These are phyloP conservation scores for Hippocampus comes DNA, from an alignment of 2,113 vertebrate species.

Conservation along the genomic window DNA sequence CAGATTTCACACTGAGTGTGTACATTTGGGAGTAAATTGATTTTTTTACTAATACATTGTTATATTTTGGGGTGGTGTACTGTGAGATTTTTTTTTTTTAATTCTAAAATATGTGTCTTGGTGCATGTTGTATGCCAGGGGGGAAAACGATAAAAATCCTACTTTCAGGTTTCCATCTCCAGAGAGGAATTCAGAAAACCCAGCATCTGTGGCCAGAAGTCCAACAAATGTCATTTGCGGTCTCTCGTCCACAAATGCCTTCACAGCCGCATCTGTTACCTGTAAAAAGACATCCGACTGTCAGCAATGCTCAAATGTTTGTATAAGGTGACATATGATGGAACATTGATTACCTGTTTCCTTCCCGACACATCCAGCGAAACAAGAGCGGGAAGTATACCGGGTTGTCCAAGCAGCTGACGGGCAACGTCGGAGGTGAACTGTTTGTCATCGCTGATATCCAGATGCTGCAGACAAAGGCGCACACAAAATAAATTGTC, in stretches of 20 bases:
- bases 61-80: no score
- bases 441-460: conserved; percentile 98
- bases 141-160: neutral
- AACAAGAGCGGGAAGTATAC: conserved; percentile 84
- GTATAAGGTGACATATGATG: neutral
- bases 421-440: conserved; percentile 97
- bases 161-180: conserved; percentile 94
- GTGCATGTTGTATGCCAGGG: fast-evolving
- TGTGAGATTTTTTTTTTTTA: neutral
- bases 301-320: neutral
- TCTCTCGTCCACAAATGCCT: conserved; percentile 86
- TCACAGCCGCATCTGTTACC: conserved; percentile 89
- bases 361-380: conserved; percentile 95
- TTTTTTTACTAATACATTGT: no score
- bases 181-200: conserved; percentile 91
- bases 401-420: conserved; percentile 86
- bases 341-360: conserved; percentile 77
- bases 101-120: no score
- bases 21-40: neutral
- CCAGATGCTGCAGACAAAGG: conserved; percentile 78
- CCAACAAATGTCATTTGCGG: conserved; percentile 95
- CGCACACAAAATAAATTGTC: neutral
- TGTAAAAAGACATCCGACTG: conserved; percentile 49
- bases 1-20: no score
- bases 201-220: conserved; percentile 92